Evolutionary conservation across 2,113 vertebrate species (phyloP).

Genomic region (Amphilophus citrinellus): DNA sequence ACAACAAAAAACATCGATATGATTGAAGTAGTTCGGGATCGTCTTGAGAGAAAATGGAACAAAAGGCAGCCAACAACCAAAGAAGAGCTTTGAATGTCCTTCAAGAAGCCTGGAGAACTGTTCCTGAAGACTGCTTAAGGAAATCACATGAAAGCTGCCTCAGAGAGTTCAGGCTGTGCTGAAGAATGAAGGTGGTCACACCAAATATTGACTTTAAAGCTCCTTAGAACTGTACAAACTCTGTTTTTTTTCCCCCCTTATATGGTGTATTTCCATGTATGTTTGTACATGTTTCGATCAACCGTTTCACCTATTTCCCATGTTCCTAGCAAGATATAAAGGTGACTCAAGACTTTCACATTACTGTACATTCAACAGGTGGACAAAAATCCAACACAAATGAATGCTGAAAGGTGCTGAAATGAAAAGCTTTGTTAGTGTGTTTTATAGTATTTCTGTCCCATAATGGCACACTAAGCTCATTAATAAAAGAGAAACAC

Average conservation of each 20-base stretch:
- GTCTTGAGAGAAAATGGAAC: neutral
- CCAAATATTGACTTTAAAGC: no score
- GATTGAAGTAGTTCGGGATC: neutral
- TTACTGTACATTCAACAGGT: neutral
- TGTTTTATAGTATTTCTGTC: neutral
- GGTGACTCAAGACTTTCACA: neutral
- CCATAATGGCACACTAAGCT: neutral
- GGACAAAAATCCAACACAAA: neutral
- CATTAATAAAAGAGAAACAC: neutral
- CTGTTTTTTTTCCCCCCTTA: neutral
- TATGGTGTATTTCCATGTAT: neutral
- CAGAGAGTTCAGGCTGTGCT: no score
- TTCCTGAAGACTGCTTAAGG: no score
- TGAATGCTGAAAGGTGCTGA: neutral
- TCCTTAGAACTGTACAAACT: no score
- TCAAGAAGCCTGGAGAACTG: no score
- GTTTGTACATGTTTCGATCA: neutral
- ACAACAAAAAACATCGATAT: no score
- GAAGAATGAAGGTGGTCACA: no score
- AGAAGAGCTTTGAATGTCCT: no score
- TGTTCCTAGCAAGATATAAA: neutral
- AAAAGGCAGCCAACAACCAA: neutral
- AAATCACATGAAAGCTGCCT: no score
- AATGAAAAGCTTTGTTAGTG: neutral
- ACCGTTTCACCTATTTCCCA: neutral